Evolutionary conservation across 2,113 vertebrate species (phyloP).

Genomic region (Nymphicus hollandicus): DNA sequence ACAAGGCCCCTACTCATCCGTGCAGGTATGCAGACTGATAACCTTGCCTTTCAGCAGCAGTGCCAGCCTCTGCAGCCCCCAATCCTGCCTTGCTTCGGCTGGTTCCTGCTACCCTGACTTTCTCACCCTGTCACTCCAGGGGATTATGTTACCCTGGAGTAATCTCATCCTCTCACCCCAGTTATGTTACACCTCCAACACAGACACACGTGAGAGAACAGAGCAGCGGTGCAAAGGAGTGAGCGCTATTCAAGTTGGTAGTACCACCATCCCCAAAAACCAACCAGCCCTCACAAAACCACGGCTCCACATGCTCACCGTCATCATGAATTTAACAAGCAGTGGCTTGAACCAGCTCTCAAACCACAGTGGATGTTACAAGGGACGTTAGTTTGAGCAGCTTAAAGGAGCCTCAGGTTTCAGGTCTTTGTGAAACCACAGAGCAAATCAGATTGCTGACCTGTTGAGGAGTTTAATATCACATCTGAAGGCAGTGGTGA

Average conservation of each 20-base stretch:
- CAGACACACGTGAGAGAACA: background rate
- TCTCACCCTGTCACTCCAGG: background rate
- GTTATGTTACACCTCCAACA: rapidly evolving
- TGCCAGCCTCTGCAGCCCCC: background rate
- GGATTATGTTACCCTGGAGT: background rate
- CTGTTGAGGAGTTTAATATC: background rate
- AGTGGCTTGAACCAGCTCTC: background rate
- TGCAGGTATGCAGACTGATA: background rate
- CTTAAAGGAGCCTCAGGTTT: background rate
- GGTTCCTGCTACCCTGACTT: background rate
- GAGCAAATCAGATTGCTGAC: background rate
- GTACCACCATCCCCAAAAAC: background rate
- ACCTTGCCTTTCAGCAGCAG: background rate
- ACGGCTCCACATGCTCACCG: rapidly evolving
- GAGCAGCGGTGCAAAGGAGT: rapidly evolving
- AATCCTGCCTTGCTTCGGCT: background rate
- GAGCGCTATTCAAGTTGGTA: background rate
- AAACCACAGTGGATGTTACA: background rate
- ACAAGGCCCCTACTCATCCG: background rate
- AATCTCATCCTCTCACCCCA: background rate
- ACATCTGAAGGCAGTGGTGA: background rate
- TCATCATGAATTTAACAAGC: background rate
- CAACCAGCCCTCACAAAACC: background rate
- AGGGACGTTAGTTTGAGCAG: background rate
- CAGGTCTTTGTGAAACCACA: background rate